Base-by-base conservation (phyloP, 2,888 invertebrate genomes). In the Ectemnius lituratus region DNA sequence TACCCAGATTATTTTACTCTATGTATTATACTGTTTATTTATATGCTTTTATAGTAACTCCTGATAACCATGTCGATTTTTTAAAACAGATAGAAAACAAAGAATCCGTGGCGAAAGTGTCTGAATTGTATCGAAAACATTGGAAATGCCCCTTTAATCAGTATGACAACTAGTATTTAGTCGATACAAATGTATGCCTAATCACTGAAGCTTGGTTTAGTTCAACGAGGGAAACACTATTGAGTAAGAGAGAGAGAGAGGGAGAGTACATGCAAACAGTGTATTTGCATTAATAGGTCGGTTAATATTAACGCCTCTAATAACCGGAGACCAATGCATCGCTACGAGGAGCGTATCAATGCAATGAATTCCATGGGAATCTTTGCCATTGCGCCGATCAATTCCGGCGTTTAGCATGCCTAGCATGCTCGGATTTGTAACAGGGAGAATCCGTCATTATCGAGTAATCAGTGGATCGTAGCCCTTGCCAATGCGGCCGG, bases 281-380 rank as follows among this genome's bases (percentile, higher is more conserved):
- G 23, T 60, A 61, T 76, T 63, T 63, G 62, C 62, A 49, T 69
- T 76, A 73, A 76, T 72, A 62, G 60, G 8, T 8, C 1, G 18
- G 57, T 69, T 72, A 66, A 76, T 77, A 77, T 77, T 77, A 67
- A 76, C 57, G 23, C 49, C n/a, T 2, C 20, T 27, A 14, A 18
- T 63, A 67, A 76, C 68, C 67, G 60, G 45, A 6, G 8, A 6
- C 8, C 37, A 37, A 37, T 37, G 11, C 37, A 37, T 11, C 37
- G 37, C 23, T 23, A 23, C 8, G 37, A 18, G 46, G 18, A 47
- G 62, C 62, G 62, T 77, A 62, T 68, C 76, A 67, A 76, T 73
- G 68, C 61, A 46, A 66, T 64, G 62, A 66, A 63, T 59, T 37
- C 20, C 46, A 8, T 8, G 16, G 45, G 73, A 62, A 73, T 73